A percentile compares a stretch with the other conserved stretches of the same genome.
These are phyloP conservation scores for Oreohelix idahoensis DNA, from an alignment of 1,140 invertebrate species.

Conservation along the genomic window DNA sequence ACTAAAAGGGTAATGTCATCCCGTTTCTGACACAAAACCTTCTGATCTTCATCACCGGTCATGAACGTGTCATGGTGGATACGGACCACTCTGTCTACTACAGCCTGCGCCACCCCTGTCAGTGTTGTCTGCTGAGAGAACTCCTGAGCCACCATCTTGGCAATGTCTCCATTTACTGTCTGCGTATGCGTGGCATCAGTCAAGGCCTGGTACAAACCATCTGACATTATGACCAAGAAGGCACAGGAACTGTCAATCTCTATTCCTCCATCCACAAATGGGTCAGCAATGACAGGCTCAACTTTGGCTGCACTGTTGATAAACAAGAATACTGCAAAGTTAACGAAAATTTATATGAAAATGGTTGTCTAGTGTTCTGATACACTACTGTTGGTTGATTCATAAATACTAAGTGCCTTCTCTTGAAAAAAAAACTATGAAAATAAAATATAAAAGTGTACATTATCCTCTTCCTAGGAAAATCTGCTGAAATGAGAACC, in stretches of 20 bases:
- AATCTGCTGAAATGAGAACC: too few species aligned
- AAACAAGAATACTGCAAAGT: not conserved
- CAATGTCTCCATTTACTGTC: slow-evolving; percentile 68
- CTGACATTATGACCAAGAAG: slow-evolving; percentile 89
- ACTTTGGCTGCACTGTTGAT: slow-evolving; percentile 75
- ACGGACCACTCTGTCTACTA: slow-evolving; percentile 87
- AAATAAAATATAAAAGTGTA: too few species aligned
- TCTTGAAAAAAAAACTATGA: too few species aligned
- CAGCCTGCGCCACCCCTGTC: slow-evolving; percentile 87
- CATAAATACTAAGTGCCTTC: too few species aligned
- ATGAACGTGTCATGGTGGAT: slow-evolving; percentile 88
- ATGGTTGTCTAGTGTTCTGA: too few species aligned
- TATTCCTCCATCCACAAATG: slow-evolving; percentile 85
- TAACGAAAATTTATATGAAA: not conserved
- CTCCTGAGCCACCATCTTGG: slow-evolving; percentile 74
- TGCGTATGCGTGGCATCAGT: slow-evolving; percentile 84
- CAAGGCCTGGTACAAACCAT: slow-evolving; percentile 87
- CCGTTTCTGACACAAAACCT: slow-evolving; percentile 74
- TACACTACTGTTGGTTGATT: too few species aligned
- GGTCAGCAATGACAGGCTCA: slow-evolving; percentile 88
- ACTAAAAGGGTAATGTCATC: slow-evolving; percentile 90
- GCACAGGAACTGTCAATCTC: slow-evolving; percentile 83
- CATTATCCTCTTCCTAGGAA: too few species aligned
- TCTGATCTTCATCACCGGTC: slow-evolving; percentile 57
- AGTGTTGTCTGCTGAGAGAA: slow-evolving; percentile 86